A percentile compares a stretch with the other conserved stretches of the same genome.
These are phyloP conservation scores for Rhingia campestris DNA, from an alignment of 2,888 invertebrate species.

Conservation along the genomic window DNA sequence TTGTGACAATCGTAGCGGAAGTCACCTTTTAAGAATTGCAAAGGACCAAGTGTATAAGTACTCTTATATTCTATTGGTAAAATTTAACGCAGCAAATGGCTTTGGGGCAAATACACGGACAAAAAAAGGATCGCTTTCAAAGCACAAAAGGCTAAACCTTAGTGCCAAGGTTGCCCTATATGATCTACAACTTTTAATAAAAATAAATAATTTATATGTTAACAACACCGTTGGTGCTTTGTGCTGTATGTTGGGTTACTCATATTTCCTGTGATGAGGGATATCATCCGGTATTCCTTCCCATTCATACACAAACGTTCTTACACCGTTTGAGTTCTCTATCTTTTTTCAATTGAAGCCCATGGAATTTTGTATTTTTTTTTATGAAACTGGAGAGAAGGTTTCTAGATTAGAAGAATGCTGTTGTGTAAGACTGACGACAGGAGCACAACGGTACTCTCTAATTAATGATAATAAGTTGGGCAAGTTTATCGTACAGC, in stretches of 20 bases:
- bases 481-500: slow-evolving; percentile 38
- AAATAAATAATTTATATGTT: slow-evolving; percentile 68
- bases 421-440: slow-evolving; percentile 25
- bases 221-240: slow-evolving; percentile 36
- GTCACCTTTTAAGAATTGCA: slow-evolving; percentile 32
- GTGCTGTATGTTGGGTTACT: background rate
- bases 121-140: slow-evolving; percentile 8
- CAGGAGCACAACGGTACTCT: slow-evolving; percentile 3
- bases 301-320: slow-evolving; percentile 30
- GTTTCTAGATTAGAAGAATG: background rate
- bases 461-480: slow-evolving; percentile 61
- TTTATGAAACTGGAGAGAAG: slow-evolving; percentile 20
- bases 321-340: slow-evolving; percentile 7
- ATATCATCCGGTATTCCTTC: background rate
- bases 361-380: slow-evolving; percentile 45
- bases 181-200: slow-evolving; percentile 68
- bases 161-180: slow-evolving; percentile 42
- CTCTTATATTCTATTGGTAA: slow-evolving; percentile 49
- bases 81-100: slow-evolving; percentile 44
- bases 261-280: background rate
- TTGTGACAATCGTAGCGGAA: slow-evolving; percentile 39
- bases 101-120: background rate
- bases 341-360: background rate
- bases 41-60: slow-evolving; percentile 19
- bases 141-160: slow-evolving; percentile 43